Base-by-base conservation (phyloP, 2,888 invertebrate genomes). In the Aspidapion aeneum region DNA sequence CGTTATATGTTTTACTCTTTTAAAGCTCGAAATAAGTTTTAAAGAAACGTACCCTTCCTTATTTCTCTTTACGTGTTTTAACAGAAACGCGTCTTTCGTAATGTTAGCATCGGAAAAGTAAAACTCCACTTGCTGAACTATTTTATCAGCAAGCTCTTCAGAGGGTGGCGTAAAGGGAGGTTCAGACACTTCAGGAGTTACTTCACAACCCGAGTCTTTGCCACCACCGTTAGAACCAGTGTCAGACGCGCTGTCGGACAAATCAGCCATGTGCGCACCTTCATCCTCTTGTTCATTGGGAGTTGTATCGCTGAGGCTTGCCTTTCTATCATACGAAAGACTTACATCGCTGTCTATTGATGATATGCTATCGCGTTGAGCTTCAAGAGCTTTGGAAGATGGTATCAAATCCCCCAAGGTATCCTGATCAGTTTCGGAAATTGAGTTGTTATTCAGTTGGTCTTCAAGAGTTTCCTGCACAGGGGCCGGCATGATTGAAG, bases 71-170 rank as follows among this genome's bases (percentile, higher is more conserved):
- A 97, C 96, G 78, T 97, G 97, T 78, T 98, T 98, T 67, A 97
- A 81, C 55, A 98, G 83, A 80, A 98, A 98, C 16, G 96, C 95
- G 77, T 98, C 97, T 78, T 96, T 96, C 1, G 94, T 88, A 70
- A 98, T 94, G 78, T 95, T 96, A 58, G 93, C 94, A 76, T 98
- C 95, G 66, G 95, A 94, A 81, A 98, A 97, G 80, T 97, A 97
- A 77, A 92, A 95, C 81, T 98, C 97, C 20, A 97, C 96, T 77
- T 94, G 94, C 56, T 90, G 85, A 58, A 91, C 87, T 71, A 95
- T 94, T 73, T 90, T 87, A 66, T 88, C 86, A 12, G 91, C 87
- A 35, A 93, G 79, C 70, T 93, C 93, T 2, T 91, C 91, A 69
- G 87, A 88, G 0, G 93, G 93, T 0, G 86, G 85, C 1, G 81